A percentile compares a stretch with the other conserved stretches of the same genome.
phyloP scores from a whole-genome alignment of 2,113 vertebrate species.

The Semicossyphus pulcher region DNA sequence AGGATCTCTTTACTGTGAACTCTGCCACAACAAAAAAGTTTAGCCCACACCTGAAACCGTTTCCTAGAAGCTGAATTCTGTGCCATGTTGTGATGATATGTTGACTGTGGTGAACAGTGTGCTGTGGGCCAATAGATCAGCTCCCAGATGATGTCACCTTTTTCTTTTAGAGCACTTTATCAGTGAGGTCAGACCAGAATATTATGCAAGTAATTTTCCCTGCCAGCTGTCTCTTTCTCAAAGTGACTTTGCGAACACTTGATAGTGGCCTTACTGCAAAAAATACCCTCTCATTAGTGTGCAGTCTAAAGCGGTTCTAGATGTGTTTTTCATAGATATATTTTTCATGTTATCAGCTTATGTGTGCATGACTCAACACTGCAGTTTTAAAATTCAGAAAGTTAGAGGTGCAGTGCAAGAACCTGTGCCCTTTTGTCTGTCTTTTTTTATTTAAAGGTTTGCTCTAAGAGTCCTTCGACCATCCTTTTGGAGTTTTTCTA shows the following conservation, averaged over 20 bases:
- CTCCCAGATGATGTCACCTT: conserved; percentile 57
- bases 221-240: conserved; percentile 60
- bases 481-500: no score
- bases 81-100: conserved; percentile 33
- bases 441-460: no score
- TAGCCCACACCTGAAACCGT: conserved; percentile 25
- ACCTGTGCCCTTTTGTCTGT: neutral
- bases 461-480: no score
- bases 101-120: conserved; percentile 16
- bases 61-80: conserved; percentile 22
- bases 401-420: neutral
- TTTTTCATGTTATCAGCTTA: neutral
- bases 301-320: neutral
- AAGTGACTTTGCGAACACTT: conserved; percentile 10
- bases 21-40: conserved; percentile 12
- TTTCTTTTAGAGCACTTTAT: conserved; percentile 47
- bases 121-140: neutral
- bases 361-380: neutral
- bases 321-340: neutral
- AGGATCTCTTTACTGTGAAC: conserved; percentile 7
- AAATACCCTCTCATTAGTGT: no score
- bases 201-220: conserved; percentile 41
- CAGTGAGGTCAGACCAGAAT: conserved; percentile 49
- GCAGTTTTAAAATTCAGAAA: neutral
- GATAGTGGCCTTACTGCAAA: neutral